These are phyloP conservation scores for Electrona antarctica DNA, from an alignment of 2,113 vertebrate species.

Conservation along the genomic window DNA sequence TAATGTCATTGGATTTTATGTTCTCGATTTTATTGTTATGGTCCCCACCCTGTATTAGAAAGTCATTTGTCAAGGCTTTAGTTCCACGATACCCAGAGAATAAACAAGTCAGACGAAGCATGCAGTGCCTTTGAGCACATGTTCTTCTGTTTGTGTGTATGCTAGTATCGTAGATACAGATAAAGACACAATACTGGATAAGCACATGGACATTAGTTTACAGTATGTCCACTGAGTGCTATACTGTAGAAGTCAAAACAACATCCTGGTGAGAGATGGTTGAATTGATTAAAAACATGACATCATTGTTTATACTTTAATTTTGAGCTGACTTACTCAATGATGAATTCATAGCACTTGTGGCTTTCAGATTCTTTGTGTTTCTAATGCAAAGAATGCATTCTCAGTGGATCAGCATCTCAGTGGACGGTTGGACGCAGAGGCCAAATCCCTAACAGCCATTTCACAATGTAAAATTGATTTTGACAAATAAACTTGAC, in stretches of 20 bases:
- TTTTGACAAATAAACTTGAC: conserved; percentile 19
- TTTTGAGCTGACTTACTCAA: conserved; percentile 3
- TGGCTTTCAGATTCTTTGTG: conserved; percentile 8
- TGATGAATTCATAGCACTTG: conserved; percentile 21
- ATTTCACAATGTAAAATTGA: conserved; percentile 14
- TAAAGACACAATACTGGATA: neutral
- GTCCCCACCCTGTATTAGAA: conserved; percentile 11
- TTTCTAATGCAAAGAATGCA: conserved; percentile 9
- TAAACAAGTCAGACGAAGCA: neutral
- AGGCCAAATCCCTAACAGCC: neutral
- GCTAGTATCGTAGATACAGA: neutral
- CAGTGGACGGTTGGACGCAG: neutral
- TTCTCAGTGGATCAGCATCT: neutral
- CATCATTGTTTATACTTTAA: conserved; percentile 17
- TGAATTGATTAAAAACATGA: conserved; percentile 7
- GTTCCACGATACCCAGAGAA: conserved; percentile 12
- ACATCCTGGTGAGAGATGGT: neutral
- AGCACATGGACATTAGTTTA: no score
- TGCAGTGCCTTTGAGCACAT: neutral
- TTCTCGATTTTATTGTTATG: neutral
- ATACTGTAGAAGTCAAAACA: conserved; percentile 1
- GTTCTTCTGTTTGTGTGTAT: neutral
- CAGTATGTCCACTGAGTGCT: conserved; percentile 33
- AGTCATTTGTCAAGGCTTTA: conserved; percentile 10
- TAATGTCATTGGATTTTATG: neutral